These are phyloP conservation scores for Anolis sagrei DNA, from an alignment of 2,113 vertebrate species.

Conservation along the genomic window DNA sequence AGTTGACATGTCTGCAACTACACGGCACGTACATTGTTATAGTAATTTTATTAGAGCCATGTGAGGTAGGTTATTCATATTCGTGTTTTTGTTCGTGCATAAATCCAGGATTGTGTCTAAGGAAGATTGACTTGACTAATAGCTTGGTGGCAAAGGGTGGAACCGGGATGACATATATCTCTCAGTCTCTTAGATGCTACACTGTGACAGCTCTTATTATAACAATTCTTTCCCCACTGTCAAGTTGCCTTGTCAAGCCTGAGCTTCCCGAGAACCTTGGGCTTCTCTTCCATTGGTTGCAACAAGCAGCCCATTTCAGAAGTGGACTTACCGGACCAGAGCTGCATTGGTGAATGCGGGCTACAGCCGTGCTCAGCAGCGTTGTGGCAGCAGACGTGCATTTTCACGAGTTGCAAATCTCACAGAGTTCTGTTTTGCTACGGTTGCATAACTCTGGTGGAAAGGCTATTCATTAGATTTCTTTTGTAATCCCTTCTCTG, in stretches of 20 bases:
- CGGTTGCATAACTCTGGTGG: neutral
- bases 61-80: no score
- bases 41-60: neutral
- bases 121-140: neutral
- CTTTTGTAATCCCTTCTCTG: constrained; percentile 15
- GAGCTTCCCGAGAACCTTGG: neutral
- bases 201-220: neutral
- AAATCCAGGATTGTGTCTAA: neutral
- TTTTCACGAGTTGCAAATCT: constrained; percentile 8
- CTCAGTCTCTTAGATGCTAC: neutral
- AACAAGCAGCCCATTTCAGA: neutral
- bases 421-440: neutral
- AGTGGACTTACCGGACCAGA: neutral
- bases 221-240: neutral
- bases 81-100: no score
- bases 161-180: neutral
- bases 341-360: neutral
- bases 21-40: neutral
- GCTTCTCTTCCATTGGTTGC: neutral
- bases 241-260: neutral
- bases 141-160: neutral
- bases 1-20: neutral
- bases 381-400: neutral
- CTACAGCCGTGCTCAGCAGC: neutral
- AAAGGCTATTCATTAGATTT: constrained; percentile 22